Conservation (phyloP, 1,140 invertebrate genomes). For the Homalodisca vitripennis region DNA sequence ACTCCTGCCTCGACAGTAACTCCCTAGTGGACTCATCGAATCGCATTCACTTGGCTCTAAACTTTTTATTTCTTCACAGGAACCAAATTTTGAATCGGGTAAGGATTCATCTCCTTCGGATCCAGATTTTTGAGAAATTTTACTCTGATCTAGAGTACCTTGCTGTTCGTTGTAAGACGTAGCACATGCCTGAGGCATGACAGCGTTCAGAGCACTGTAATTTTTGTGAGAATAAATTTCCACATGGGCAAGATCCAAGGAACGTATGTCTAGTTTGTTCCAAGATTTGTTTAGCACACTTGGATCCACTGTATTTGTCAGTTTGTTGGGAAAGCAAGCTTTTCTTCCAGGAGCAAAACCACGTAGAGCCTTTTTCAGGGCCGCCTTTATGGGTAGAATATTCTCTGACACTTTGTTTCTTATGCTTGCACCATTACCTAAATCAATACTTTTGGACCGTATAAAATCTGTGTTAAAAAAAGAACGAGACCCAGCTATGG, state of each 20-base stretch:
- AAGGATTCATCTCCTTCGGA: too few relatives aligned
- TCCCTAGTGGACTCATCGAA: neutral
- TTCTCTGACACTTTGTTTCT: slow-evolving; percentile 6
- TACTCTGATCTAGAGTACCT: too few relatives aligned
- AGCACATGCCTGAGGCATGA: too few relatives aligned
- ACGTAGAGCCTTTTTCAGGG: neutral
- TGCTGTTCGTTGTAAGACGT: too few relatives aligned
- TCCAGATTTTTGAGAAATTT: too few relatives aligned
- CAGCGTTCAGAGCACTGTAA: neutral
- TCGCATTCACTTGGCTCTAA: neutral
- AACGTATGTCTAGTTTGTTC: slow-evolving; percentile 26
- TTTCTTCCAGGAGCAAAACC: neutral
- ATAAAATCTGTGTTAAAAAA: slow-evolving; percentile 7
- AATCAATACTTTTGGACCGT: slow-evolving; percentile 20
- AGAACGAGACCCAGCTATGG: neutral
- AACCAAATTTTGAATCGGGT: too few relatives aligned
- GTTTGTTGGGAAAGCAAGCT: neutral
- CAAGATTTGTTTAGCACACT: neutral
- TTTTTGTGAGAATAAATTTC: slow-evolving; percentile 30
- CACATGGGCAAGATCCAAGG: slow-evolving; percentile 31
- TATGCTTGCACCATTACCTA: slow-evolving; percentile 5
- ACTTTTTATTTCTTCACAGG: too few relatives aligned
- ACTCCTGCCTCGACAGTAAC: neutral
- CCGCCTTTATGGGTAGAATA: slow-evolving; percentile 2
- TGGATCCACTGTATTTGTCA: neutral